Evolutionary conservation across 2,797 vertebrate genomes (phyloP).

Genomic region (Gambelia wislizenii): DNA sequence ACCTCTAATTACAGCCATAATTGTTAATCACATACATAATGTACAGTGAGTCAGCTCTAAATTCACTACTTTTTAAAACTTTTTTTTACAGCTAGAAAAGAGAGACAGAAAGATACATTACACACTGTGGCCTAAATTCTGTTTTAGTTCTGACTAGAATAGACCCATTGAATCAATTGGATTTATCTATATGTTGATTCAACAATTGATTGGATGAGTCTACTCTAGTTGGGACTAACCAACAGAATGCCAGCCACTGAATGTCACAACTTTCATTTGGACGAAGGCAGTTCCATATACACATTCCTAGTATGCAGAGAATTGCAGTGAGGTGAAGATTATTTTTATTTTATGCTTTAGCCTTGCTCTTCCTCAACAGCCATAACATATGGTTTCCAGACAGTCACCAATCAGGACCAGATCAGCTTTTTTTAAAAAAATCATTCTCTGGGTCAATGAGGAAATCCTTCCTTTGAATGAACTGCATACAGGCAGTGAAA

Average conservation of each 20-base stretch:
- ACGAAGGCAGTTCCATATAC: neutral
- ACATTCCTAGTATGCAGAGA: neutral
- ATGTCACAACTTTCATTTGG: neutral
- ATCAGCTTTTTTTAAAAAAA: neutral
- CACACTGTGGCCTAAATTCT: too few relatives aligned
- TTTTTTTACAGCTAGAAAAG: too few relatives aligned
- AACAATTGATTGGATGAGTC: too few relatives aligned
- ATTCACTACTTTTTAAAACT: neutral
- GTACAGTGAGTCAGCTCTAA: neutral
- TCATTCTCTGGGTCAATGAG: neutral
- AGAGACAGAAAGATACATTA: too few relatives aligned
- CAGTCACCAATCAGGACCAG: neutral
- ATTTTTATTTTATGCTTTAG: neutral
- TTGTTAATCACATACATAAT: neutral
- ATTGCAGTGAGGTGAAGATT: neutral
- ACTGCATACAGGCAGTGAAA: neutral
- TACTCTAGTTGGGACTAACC: too few relatives aligned
- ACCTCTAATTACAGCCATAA: too few relatives aligned
- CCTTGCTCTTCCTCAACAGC: neutral
- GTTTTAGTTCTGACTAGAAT: too few relatives aligned
- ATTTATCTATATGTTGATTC: too few relatives aligned
- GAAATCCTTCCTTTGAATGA: neutral
- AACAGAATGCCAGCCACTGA: too few relatives aligned
- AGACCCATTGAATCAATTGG: too few relatives aligned
- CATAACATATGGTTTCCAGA: neutral